These are phyloP conservation scores for Rousettus leschenaultii DNA, from an alignment of 2,113 vertebrate species.

Conservation along the genomic window DNA sequence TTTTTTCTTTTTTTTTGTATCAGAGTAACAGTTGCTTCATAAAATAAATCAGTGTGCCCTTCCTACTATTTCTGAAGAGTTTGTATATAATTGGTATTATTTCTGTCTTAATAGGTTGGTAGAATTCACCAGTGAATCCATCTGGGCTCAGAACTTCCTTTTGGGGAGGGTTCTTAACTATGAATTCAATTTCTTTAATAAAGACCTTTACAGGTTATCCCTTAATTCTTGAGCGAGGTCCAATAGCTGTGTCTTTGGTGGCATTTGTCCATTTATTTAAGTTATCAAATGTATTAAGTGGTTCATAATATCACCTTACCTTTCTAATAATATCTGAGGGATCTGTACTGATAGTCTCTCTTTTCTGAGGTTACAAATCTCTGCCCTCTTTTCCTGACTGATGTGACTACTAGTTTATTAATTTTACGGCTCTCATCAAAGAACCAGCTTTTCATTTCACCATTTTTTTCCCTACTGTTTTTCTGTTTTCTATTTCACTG, in stretches of 20 bases:
- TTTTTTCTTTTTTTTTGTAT: neutral
- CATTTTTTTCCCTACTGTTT: neutral
- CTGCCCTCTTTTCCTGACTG: neutral
- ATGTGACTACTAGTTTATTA: neutral
- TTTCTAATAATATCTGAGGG: neutral
- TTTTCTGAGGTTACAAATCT: neutral
- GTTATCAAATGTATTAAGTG: neutral
- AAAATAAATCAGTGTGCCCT: neutral
- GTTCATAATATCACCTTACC: neutral
- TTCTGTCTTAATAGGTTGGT: neutral
- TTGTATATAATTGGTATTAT: neutral
- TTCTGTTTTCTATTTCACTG: neutral
- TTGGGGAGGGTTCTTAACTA: neutral
- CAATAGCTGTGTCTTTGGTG: neutral
- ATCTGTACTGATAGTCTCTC: neutral
- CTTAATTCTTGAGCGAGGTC: neutral
- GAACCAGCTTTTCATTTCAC: neutral
- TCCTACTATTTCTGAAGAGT: neutral
- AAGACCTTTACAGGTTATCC: neutral
- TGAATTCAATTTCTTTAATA: neutral
- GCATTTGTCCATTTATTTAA: neutral
- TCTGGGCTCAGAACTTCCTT: neutral
- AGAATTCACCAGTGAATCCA: neutral
- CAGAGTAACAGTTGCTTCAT: neutral
- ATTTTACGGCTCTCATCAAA: neutral